Conservation (phyloP, 2,888 invertebrate species). For the Apamea anceps region DNA sequence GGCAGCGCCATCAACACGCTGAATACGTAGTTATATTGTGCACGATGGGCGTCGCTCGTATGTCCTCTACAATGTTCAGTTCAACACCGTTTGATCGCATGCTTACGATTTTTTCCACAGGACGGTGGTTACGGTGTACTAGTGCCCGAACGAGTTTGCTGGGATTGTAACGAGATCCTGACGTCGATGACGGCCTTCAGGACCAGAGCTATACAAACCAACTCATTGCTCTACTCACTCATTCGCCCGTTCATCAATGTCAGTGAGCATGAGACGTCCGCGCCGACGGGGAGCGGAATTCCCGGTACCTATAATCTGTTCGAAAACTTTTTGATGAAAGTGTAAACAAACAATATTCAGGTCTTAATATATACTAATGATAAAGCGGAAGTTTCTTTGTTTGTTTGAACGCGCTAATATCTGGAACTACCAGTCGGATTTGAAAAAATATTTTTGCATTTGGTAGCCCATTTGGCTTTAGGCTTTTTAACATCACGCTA, state of each 20-base stretch:
- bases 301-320: neutral
- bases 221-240: neutral
- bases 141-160: constrained; percentile 11
- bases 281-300: neutral
- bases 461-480: no score
- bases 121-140: accelerated
- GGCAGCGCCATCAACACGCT: no score
- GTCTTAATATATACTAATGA: neutral
- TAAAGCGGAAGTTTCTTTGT: no score
- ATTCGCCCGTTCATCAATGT: neutral
- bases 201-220: neutral
- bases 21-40: no score
- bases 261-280: neutral
- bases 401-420: no score
- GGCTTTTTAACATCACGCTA: no score
- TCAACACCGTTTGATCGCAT: neutral
- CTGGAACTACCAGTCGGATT: no score
- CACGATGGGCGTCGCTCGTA: no score
- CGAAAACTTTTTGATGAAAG: neutral
- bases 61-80: neutral
- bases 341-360: neutral
- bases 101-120: neutral
- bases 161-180: constrained; percentile 16
- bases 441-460: no score
- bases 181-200: neutral